Base-by-base conservation (phyloP, 2,797 vertebrate species). In the Channa striata region DNA sequence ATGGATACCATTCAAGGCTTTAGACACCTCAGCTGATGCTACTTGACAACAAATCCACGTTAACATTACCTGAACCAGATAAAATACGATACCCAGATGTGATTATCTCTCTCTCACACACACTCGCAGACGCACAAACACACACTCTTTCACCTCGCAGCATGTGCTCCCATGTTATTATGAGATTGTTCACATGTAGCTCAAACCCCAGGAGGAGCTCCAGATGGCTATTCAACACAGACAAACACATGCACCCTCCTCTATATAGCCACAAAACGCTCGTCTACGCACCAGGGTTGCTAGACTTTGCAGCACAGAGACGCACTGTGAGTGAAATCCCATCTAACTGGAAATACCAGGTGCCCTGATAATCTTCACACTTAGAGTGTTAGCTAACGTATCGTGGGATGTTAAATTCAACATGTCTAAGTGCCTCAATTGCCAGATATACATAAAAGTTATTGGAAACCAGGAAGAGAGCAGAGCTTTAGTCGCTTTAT, bases 201-300 rank as follows among this genome's bases (percentile, higher is more conserved):
- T 76, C 42, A 66, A 83, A 74, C n/a, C 85, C 67, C 82, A 72
- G 64, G 75, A 87, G 89, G 71, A 68, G 72, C 62, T 83, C 81
- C 90, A 92, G 88, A 90, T 90, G 89, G 85, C 60, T 72, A 25
- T 77, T 68, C 11, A 51, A 37, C 67, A 77, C 78, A 61, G 49
- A 78, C 65, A 78, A 48, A 65, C 64, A 39, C 54, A 51, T 66
- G 40, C 49, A 61, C 53, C 42, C 61, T 54, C 70, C 66, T 71
- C 50, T 36, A 40, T 57, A 63, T 36, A 59, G 20, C n/a, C 52
- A 13, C 68, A 63, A 39, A 58, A 72, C 58, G 21, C 65, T 69
- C 23, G 12, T 52, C 12, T 40, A n/a, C 11, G 69, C 6, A 1
- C 67, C 63, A 68, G 9, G 21, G 39, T 50, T 63, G 33, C 69